Evolutionary conservation across 1,140 invertebrate genomes (phyloP).

Genomic region (Streblospio benedicti): DNA sequence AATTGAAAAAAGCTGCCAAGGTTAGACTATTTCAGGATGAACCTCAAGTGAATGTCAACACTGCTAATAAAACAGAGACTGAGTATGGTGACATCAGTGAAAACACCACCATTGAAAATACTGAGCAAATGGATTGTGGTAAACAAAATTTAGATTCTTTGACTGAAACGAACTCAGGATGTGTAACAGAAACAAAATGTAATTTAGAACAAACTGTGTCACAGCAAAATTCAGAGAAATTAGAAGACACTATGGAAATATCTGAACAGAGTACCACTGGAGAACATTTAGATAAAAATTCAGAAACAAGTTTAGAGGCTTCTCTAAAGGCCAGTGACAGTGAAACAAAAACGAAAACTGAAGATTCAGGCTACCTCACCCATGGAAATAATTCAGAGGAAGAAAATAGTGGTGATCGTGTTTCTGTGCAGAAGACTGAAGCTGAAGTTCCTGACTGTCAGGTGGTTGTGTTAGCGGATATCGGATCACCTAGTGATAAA

Average conservation of each 20-base stretch:
- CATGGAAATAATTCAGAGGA: neutral
- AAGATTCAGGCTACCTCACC: conserved; percentile 4
- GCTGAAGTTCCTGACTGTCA: neutral
- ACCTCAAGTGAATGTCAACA: too few relatives aligned
- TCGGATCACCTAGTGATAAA: neutral
- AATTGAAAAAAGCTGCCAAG: too few relatives aligned
- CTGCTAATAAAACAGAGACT: too few relatives aligned
- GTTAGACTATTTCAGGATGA: too few relatives aligned
- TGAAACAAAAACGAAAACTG: neutral
- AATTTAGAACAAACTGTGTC: neutral
- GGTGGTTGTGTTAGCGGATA: neutral
- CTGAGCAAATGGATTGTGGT: too few relatives aligned
- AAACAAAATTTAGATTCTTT: too few relatives aligned
- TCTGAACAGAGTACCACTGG: neutral
- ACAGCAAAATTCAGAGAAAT: neutral
- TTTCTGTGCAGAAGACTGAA: neutral
- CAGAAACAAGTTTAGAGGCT: neutral
- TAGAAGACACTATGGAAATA: neutral
- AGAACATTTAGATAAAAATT: neutral
- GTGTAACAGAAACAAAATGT: too few relatives aligned
- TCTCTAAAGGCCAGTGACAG: neutral
- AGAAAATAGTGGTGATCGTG: conserved; percentile 6
- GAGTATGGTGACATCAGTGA: too few relatives aligned
- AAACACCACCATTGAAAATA: too few relatives aligned
- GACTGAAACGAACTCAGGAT: too few relatives aligned